Base-by-base conservation (phyloP, 2,113 vertebrate genomes). In the Sinocyclocheilus maitianheensis region DNA sequence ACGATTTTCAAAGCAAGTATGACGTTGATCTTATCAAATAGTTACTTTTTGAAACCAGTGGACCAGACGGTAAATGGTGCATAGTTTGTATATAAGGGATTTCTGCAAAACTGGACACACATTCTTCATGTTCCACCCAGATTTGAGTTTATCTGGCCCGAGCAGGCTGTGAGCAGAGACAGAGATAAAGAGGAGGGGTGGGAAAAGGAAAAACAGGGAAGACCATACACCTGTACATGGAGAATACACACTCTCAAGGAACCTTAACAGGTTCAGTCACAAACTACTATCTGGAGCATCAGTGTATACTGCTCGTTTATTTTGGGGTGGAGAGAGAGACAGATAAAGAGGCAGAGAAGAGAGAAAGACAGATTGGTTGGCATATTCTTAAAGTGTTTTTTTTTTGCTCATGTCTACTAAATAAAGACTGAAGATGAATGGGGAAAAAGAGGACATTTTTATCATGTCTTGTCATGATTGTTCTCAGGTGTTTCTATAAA, bases 131-230 rank as follows among this genome's bases (percentile, higher is more conserved):
- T 34, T 83, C 51, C 37, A 10, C 43, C 69, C 83, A 62, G 43
- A 91, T 89, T 86, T 90, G 91, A 88, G 91, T 92, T 93, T 94
- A 94, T 95, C 93, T 94, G 90, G 83, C 90, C 87, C 74, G 78
- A 87, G 89, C 94, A 95, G 93, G 91, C 88, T 90, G 92, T 88
- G 92, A 88, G 91, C 89, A 89, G 89, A 85, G 91, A 92, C 93
- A 93, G 92, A 93, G 93, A 93, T 91, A 90, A 90, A 92, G 89
- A 88, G 84, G 51, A 81, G 86, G 86, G 75, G 67, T 80, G 71
- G 86, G 81, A 34, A 58, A 76, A 67, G 84, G 71, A 53, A 87
- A 77, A 88, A 88, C 71, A 90, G 81, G 40, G 55, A 84, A 87
- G 89, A 91, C 81, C 87, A 51, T 89, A 62, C 77, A 85, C 53